Conservation (phyloP, 2,113 vertebrate species). For the Arothron firmamentum region DNA sequence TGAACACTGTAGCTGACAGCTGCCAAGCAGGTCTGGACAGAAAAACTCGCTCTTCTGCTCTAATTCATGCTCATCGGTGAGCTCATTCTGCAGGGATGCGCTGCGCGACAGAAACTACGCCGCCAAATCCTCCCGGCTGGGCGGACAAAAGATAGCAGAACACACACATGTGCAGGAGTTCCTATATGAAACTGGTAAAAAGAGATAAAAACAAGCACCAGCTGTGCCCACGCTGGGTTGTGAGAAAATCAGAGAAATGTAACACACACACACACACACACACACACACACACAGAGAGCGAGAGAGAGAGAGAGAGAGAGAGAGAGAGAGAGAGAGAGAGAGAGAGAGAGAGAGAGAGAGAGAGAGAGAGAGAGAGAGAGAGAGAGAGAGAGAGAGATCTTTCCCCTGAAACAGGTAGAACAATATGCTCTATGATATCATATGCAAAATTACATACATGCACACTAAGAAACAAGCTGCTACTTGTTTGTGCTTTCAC, state of each 20-base stretch:
- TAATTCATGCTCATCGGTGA: constrained; percentile 51
- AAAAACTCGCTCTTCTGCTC: constrained; percentile 61
- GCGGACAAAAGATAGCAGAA: constrained; percentile 32
- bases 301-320: no score
- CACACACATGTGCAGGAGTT: constrained; percentile 6
- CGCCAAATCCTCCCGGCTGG: constrained; percentile 33
- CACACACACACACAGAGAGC: no score
- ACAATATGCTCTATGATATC: no score
- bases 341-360: no score
- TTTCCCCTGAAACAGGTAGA: not conserved
- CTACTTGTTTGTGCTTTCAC: no score
- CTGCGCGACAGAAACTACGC: constrained; percentile 30
- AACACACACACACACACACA: not conserved
- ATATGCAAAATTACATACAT: not conserved
- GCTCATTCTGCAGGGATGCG: constrained; percentile 28
- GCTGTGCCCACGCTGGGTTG: constrained; percentile 16
- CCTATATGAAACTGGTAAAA: constrained; percentile 12
- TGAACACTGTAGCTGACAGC: constrained; percentile 29
- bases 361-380: no score
- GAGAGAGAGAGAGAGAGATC: no score
- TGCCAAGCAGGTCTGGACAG: constrained; percentile 32
- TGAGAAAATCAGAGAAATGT: not conserved
- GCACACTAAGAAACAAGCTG: not conserved
- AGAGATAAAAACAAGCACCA: constrained; percentile 25
- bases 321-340: no score